A percentile compares a stretch with the other conserved stretches of the same genome.
phyloP scores from a whole-genome alignment of 1,140 invertebrate genomes.

The Drosophila teissieri region DNA sequence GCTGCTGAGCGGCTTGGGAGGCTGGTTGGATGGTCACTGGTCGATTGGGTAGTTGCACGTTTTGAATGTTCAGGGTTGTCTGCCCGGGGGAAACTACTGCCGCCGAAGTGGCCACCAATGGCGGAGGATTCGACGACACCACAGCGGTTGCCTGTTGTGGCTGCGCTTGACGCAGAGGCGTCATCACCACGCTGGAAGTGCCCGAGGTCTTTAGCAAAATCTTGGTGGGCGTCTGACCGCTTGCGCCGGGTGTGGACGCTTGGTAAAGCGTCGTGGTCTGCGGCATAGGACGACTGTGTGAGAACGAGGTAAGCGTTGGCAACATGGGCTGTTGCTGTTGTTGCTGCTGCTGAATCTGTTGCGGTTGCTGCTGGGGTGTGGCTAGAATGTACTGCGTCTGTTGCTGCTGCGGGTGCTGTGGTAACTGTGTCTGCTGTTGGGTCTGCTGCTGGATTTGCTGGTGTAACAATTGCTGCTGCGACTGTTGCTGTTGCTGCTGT shows the following conservation, averaged over 20 bases:
- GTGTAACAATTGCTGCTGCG: slow-evolving; percentile 47
- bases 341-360: slow-evolving; percentile 73
- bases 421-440: slow-evolving; percentile 39
- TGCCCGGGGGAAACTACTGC: slow-evolving; percentile 55
- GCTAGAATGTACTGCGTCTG: slow-evolving; percentile 63
- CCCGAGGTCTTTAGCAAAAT: slow-evolving; percentile 79
- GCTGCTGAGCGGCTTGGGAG: slow-evolving; percentile 79
- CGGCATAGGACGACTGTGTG: slow-evolving; percentile 64
- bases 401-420: slow-evolving; percentile 49
- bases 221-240: slow-evolving; percentile 69
- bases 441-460: slow-evolving; percentile 69
- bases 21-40: slow-evolving; percentile 84
- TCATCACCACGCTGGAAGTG: slow-evolving; percentile 75
- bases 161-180: slow-evolving; percentile 63
- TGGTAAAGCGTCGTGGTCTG: slow-evolving; percentile 78
- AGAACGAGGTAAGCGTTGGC: slow-evolving; percentile 76
- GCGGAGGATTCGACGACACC: slow-evolving; percentile 74
- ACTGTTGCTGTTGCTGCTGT: slow-evolving; percentile 65
- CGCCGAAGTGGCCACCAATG: slow-evolving; percentile 72
- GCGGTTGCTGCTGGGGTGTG: slow-evolving; percentile 50
- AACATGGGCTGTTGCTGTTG: slow-evolving; percentile 54
- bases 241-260: slow-evolving; percentile 48
- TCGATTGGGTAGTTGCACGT: slow-evolving; percentile 79
- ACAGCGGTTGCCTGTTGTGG: slow-evolving; percentile 57
- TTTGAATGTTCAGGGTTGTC: slow-evolving; percentile 81